Conservation (phyloP, 2,797 vertebrate species). For the Lerista edwardsae region DNA sequence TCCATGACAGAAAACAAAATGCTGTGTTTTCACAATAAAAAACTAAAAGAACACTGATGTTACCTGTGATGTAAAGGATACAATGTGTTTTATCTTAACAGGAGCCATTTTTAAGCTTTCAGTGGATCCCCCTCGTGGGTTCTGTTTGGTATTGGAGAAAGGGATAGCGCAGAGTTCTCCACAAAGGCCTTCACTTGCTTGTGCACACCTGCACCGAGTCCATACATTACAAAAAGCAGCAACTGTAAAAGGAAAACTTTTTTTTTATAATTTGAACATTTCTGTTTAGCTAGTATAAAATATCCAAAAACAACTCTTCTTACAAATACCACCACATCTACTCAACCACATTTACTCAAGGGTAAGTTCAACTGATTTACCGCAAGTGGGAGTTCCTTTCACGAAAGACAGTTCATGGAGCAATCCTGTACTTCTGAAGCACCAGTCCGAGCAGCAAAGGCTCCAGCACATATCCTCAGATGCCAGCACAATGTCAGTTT, state of each 20-base stretch:
- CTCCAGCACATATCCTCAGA: no score
- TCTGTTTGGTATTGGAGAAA: neutral
- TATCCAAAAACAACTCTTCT: neutral
- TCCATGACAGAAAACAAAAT: neutral
- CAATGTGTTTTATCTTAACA: constrained; percentile 76
- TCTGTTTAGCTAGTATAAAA: neutral
- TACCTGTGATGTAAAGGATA: constrained; percentile 84
- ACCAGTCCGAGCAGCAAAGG: no score
- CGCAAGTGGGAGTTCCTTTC: neutral
- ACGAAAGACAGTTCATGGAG: neutral
- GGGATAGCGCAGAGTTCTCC: neutral
- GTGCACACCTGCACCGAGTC: neutral
- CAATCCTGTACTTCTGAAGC: no score
- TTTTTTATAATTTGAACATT: no score
- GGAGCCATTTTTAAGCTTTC: constrained; percentile 72
- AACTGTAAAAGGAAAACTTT: no score
- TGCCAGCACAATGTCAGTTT: no score
- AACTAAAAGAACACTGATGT: accelerated
- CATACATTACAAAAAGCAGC: neutral
- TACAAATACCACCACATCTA: no score
- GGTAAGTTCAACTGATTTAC: neutral
- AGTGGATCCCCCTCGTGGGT: accelerated
- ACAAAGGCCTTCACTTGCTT: neutral
- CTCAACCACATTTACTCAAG: neutral
- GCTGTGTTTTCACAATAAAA: neutral